Evolutionary conservation across 1,140 invertebrate species (phyloP), one percentile per base, ranked within the genome.

Genomic region (Nylanderia fulva): DNA sequence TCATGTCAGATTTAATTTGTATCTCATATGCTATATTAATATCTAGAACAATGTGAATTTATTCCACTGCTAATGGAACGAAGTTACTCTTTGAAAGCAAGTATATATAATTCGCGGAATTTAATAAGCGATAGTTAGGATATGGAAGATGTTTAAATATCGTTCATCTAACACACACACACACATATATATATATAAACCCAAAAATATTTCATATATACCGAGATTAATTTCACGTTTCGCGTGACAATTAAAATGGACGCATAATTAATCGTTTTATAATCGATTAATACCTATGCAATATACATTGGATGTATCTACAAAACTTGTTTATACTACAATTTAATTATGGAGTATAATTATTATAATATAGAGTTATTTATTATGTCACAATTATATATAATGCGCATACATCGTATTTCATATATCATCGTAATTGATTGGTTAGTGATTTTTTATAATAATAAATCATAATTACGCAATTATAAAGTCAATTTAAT

Each of bases 11-110:
- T 82, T 82, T 82, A 58, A 72, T 72, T 42, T 71, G 29, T 72
- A 58, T 29, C 13, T 29, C 13, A 39, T 9, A 3, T 33, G 33
- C 24, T 80, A 42, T 80, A 80, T 80, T 80, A 69, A 71, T 80
- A 80, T 80, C 77, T 80, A n/a, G 77, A 71, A 80, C 64, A 80
- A 69, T 68, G 69, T 60, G 72, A 82, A 87, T 82, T 88, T 61
- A 63, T 64, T 54, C 27, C 24, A 27, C 45, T 42, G 45, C 36
- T 76, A 86, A 87, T 83, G 45, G 56, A 13, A 82, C 77, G 24
- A 29, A 58, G 39, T 39, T 82, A 82, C 36, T 72, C 45, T 72
- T 24, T 8, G 36, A 71, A 58, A 82, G 52, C 27, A 79, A 54
- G 76, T 80, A 71, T 80, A 33, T 33, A 33, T 33, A 80, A 71